A percentile compares a stretch with the other conserved stretches of the same genome.
Evolutionary conservation across 30 jellyfish, hydroid and myxozoan genomes (phyloP).

Genomic region (Pseudorhiza aurosa): DNA sequence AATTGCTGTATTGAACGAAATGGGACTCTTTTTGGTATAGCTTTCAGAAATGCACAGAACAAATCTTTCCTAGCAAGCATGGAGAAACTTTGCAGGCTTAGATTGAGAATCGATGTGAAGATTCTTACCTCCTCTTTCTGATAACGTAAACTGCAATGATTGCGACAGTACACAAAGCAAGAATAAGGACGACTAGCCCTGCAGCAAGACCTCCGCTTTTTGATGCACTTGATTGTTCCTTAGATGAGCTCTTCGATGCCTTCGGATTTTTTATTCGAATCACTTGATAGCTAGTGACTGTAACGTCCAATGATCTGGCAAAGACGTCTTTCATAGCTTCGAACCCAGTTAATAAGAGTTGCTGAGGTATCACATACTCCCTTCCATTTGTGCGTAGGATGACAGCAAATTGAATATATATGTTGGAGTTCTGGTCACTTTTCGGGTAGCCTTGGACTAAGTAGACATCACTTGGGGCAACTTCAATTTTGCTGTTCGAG

Average conservation of each 20-base stretch:
- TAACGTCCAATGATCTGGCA: not conserved
- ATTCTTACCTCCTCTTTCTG: constrained; percentile 22
- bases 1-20: no score
- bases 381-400: constrained; percentile 6
- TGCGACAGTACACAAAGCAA: not conserved
- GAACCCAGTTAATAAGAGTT: constrained; percentile 1
- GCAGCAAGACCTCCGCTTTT: constrained; percentile 24
- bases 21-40: no score
- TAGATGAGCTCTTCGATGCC: not conserved
- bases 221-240: not conserved
- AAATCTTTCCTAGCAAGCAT: no score
- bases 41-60: no score
- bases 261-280: not conserved
- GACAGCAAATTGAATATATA: constrained; percentile 29
- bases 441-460: constrained; percentile 37
- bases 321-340: constrained; percentile 6
- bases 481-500: not conserved
- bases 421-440: not conserved
- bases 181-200: constrained; percentile 7
- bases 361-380: not conserved
- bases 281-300: not conserved
- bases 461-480: constrained; percentile 13
- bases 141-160: not conserved
- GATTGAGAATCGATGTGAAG: no score
- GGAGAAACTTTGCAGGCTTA: no score